A percentile compares a stretch with the other conserved stretches of the same genome.
Evolutionary conservation across 1,140 invertebrate genomes (phyloP).

Genomic region (Coboldia fuscipes): DNA sequence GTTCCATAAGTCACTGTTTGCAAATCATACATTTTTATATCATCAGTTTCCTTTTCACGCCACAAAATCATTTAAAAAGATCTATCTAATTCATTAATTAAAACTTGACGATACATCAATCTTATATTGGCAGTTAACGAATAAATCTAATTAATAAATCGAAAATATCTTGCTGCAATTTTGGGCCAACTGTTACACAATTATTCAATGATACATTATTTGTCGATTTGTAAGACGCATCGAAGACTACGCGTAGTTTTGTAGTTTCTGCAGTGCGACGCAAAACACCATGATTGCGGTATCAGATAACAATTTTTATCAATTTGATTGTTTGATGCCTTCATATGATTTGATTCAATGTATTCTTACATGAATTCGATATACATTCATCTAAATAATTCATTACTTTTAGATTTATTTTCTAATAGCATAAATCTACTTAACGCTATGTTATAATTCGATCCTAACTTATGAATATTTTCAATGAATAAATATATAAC

Average conservation of each 20-base stretch:
- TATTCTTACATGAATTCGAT: too few relatives aligned
- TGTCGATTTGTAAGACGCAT: conserved; percentile 8
- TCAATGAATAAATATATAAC: too few relatives aligned
- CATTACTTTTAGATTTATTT: too few relatives aligned
- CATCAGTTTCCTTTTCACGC: conserved; percentile 8
- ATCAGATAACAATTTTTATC: too few relatives aligned
- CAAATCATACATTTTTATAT: conserved; percentile 10
- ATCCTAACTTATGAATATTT: too few relatives aligned
- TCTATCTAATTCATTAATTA: conserved; percentile 6
- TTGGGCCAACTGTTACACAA: conserved; percentile 12
- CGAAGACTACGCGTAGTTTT: conserved; percentile 11
- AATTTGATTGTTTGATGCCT: too few relatives aligned
- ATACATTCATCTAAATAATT: too few relatives aligned
- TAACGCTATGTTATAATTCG: too few relatives aligned
- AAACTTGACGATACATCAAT: conserved; percentile 14
- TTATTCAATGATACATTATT: conserved; percentile 12
- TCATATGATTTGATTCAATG: too few relatives aligned
- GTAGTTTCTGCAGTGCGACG: conserved; percentile 11
- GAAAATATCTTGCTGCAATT: conserved; percentile 14
- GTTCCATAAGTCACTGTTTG: conserved; percentile 16
- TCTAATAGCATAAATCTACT: too few relatives aligned
- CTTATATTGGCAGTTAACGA: conserved; percentile 11
- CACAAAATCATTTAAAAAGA: conserved; percentile 19
- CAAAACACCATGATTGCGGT: conserved; percentile 15
- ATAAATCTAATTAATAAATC: conserved; percentile 15